Evolutionary conservation across 2,113 vertebrate genomes (phyloP).

Genomic region (Salvelinus alpinus): DNA sequence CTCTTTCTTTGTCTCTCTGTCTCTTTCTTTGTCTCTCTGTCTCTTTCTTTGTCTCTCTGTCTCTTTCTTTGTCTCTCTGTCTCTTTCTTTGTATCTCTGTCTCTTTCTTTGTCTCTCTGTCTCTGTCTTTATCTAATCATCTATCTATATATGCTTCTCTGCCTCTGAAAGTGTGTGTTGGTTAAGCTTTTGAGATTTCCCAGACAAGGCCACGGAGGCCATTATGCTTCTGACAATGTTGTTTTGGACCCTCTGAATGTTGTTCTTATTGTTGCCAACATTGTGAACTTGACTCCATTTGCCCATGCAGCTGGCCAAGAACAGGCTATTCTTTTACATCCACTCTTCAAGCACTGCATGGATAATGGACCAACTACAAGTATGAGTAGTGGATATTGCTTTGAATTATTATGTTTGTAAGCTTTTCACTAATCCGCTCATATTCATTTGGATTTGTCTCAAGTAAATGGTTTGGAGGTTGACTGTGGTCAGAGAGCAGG

Average conservation of each 20-base stretch:
- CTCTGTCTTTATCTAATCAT: too few species aligned
- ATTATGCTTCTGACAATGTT: slow-evolving; percentile 61
- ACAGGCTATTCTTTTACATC: slow-evolving; percentile 47
- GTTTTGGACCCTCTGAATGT: slow-evolving; percentile 34
- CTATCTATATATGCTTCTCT: neutral
- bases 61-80: too few species aligned
- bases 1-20: too few species aligned
- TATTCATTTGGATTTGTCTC: neutral
- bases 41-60: too few species aligned
- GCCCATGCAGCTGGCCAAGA: slow-evolving; percentile 50
- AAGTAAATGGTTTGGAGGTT: neutral
- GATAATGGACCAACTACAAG: too few species aligned
- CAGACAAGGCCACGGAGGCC: slow-evolving; percentile 34
- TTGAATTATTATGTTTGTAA: too few species aligned
- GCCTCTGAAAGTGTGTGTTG: slow-evolving; percentile 30
- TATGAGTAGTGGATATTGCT: too few species aligned
- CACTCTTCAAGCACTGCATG: slow-evolving; percentile 28
- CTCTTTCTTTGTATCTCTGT: too few species aligned
- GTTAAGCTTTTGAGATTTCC: slow-evolving; percentile 58
- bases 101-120: too few species aligned
- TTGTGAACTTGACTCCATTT: slow-evolving; percentile 41
- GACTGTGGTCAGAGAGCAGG: neutral
- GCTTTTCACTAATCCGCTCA: neutral
- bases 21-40: too few species aligned
- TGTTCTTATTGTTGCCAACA: slow-evolving; percentile 46